Conservation (phyloP, 2,797 vertebrate species). For the Myripristis murdjan region DNA sequence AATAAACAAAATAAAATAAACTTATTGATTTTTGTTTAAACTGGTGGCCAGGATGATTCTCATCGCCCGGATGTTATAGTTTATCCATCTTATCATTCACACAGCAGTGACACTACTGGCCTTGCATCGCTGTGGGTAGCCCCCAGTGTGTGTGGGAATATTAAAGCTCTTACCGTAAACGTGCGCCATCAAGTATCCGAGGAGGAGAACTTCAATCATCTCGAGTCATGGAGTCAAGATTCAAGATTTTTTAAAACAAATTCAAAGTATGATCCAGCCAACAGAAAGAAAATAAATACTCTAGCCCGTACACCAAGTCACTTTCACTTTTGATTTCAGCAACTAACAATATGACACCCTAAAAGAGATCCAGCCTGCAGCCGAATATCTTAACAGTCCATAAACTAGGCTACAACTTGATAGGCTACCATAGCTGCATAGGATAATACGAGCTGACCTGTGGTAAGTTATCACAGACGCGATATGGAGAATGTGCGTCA, state of each 20-base stretch:
- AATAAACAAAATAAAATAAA: too few species aligned
- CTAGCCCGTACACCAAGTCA: not conserved
- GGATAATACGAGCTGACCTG: not conserved
- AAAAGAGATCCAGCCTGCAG: not conserved
- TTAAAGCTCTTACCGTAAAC: constrained; percentile 69
- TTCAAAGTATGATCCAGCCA: not conserved
- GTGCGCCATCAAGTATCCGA: constrained; percentile 63
- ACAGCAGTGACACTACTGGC: not conserved
- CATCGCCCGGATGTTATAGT: too few species aligned
- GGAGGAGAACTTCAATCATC: constrained; percentile 57
- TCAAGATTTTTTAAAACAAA: not conserved
- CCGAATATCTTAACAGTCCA: not conserved
- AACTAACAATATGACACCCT: not conserved
- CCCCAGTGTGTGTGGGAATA: not conserved
- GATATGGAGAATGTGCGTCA: too few species aligned
- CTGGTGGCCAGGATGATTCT: too few species aligned
- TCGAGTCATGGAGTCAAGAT: not conserved
- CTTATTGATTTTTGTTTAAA: too few species aligned
- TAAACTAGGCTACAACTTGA: not conserved
- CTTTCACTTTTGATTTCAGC: constrained; percentile 84
- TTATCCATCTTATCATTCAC: too few species aligned
- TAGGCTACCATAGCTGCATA: not conserved
- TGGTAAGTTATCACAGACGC: too few species aligned
- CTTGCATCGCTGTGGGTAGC: not conserved
- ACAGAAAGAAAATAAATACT: not conserved